phyloP scores from a whole-genome alignment of 2,113 vertebrate species.

The Calyptomena viridis region DNA sequence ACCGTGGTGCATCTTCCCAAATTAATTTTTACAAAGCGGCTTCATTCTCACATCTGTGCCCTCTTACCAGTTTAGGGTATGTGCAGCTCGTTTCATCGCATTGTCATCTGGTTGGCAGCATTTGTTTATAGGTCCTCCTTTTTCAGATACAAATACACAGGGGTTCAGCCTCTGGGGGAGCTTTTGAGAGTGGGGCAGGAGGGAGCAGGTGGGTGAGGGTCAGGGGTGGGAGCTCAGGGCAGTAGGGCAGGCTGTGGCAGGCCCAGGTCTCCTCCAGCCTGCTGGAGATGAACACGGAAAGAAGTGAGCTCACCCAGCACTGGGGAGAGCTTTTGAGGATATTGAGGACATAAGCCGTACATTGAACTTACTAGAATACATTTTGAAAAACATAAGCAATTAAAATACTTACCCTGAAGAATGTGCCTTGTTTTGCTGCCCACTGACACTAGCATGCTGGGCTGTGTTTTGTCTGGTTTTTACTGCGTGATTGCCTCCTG shows the following conservation, averaged over 20 bases:
- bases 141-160: fast-evolving
- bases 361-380: fast-evolving
- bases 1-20: fast-evolving
- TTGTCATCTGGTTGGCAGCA: neutral
- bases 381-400: neutral
- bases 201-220: neutral
- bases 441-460: neutral
- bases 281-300: fast-evolving
- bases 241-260: neutral
- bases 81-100: neutral
- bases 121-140: neutral
- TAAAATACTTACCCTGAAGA: neutral
- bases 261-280: neutral
- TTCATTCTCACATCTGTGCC: neutral
- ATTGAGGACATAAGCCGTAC: neutral
- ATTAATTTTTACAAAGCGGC: neutral
- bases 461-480: neutral
- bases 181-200: fast-evolving
- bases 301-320: neutral
- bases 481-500: neutral
- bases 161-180: neutral
- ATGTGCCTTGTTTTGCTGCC: neutral
- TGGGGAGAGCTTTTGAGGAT: neutral
- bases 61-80: neutral
- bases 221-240: neutral